These are phyloP conservation scores for Mohoua ochrocephala DNA, from an alignment of 2,113 vertebrate species.

Conservation along the genomic window DNA sequence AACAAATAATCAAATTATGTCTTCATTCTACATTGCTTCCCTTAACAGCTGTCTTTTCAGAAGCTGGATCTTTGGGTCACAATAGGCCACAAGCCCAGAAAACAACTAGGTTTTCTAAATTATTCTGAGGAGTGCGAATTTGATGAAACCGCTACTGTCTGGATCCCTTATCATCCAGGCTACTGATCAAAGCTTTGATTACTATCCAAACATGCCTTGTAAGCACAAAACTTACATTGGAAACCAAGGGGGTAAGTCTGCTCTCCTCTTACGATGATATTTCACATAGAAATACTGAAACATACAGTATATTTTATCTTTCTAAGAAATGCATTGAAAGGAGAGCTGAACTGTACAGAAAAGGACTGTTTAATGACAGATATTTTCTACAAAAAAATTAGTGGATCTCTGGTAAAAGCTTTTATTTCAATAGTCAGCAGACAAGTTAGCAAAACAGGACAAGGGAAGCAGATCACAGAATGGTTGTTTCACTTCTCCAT, in stretches of 20 bases:
- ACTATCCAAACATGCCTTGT: neutral
- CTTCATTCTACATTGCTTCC: neutral
- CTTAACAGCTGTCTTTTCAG: conserved; percentile 3
- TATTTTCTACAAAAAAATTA: neutral
- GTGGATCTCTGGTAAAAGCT: neutral
- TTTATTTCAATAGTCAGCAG: neutral
- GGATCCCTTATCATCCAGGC: neutral
- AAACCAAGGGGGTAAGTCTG: neutral
- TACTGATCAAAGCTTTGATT: neutral
- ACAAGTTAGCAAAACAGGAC: neutral
- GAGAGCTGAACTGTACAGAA: neutral
- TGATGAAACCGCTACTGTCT: conserved; percentile 26
- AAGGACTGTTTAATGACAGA: neutral
- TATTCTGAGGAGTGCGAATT: neutral
- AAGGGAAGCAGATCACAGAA: neutral
- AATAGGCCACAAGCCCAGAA: neutral
- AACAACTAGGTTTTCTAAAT: conserved; percentile 29
- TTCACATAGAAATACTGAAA: neutral
- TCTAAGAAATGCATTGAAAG: neutral
- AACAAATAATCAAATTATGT: neutral
- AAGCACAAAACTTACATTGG: neutral
- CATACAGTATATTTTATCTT: neutral
- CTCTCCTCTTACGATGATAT: neutral
- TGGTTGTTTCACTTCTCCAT: neutral
- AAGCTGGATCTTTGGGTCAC: neutral